phyloP scores from a whole-genome alignment of 2,888 invertebrate genomes.

The Caradrina clavipalpis region DNA sequence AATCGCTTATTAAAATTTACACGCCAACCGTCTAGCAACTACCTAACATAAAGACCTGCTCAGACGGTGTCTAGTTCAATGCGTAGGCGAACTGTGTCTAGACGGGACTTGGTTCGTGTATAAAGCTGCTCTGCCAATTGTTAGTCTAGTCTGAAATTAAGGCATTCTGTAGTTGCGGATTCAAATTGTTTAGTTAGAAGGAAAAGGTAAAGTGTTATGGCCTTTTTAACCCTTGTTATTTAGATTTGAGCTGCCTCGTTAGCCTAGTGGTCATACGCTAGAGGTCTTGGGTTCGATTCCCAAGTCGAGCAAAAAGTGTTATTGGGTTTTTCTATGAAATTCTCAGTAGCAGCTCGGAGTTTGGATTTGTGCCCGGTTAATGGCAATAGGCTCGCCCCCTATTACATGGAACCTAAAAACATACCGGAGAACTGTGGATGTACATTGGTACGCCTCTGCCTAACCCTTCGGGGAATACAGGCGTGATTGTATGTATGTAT shows the following conservation, averaged over 20 bases:
- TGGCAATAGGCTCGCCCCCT: too few species aligned
- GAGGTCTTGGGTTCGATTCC: too few species aligned
- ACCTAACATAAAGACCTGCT: constrained; percentile 22
- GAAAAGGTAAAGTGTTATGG: neutral
- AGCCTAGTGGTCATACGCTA: too few species aligned
- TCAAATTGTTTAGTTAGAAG: constrained; percentile 21
- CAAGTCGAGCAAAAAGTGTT: too few species aligned
- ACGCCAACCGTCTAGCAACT: constrained; percentile 12
- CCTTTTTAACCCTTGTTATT: constrained; percentile 10
- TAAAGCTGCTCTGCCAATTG: constrained; percentile 34
- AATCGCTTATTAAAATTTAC: constrained; percentile 8
- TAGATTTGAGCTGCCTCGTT: neutral
- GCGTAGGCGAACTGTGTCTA: constrained; percentile 55
- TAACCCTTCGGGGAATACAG: too few species aligned
- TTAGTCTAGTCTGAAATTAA: constrained; percentile 40
- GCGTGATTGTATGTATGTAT: too few species aligned
- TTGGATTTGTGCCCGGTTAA: too few species aligned
- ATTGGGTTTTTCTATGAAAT: too few species aligned
- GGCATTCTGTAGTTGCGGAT: constrained; percentile 23
- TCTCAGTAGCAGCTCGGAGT: too few species aligned
- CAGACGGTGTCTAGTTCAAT: constrained; percentile 43
- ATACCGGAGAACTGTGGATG: too few species aligned
- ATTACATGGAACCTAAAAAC: too few species aligned
- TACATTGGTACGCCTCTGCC: too few species aligned
- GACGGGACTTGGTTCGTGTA: constrained; percentile 24